Base-by-base conservation (phyloP, 2,888 invertebrate genomes). In the Pyralis farinalis region DNA sequence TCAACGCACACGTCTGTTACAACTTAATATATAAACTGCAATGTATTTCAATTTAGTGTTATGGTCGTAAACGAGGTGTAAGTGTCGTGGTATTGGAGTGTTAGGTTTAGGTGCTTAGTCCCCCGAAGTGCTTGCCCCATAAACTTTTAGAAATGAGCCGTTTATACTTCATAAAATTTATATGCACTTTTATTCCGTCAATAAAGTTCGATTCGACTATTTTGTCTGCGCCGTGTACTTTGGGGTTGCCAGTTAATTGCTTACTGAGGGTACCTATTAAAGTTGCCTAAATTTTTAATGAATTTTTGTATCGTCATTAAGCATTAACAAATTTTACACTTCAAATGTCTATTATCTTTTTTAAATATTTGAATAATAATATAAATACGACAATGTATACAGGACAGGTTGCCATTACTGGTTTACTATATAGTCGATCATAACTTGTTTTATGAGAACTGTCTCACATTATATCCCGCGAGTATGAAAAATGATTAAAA, bases 141-240 rank as follows among this genome's bases (percentile, higher is more conserved):
- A 85, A 86, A 85, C 68, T 77, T 63, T 63, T 55, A 71, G 74
- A 78, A 77, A 82, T 75, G 75, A 63, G 66, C 63, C 78, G 75
- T 85, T 87, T 80, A 84, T 84, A 83, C 84, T 74, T 77, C 85
- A 87, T 87, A 86, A 86, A 85, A 71, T 86, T 85, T 85, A 86
- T 84, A 85, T 84, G 80, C 85, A 84, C 67, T 85, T 85, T 86
- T 83, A 85, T 85, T 77, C 54, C 70, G 55, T 68, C 79, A 70
- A 83, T 85, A 86, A 87, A 85, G 63, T 80, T 83, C 78, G 81
- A 84, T 83, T 75, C 77, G 73, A 78, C 77, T 78, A 76, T 72
- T 69, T 71, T 72, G 76, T 80, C 67, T 63, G 62, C 41, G 25
- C 25, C 12, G 7, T 32, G 33, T 20, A 34, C 39, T 46, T 46